A percentile compares a stretch with the other conserved stretches of the same genome.
Evolutionary conservation across 2,113 vertebrate genomes (phyloP).

Genomic region (Tamias sibiricus): DNA sequence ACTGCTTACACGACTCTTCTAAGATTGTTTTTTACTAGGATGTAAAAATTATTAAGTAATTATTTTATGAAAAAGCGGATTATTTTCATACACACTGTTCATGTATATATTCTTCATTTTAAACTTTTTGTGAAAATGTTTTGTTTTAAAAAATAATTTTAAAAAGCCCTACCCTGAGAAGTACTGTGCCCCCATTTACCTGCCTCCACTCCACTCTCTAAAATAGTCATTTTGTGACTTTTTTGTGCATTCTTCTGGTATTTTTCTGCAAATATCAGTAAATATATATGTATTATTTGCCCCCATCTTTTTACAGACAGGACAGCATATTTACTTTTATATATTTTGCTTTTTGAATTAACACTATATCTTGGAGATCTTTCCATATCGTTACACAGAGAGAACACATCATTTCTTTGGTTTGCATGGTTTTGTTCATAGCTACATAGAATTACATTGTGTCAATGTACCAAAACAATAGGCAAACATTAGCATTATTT

Average conservation of each 20-base stretch:
- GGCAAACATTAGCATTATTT: background rate
- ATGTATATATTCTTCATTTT: background rate
- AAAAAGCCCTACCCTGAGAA: background rate
- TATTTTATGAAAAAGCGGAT: too few species aligned
- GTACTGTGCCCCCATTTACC: background rate
- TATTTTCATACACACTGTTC: too few species aligned
- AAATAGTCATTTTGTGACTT: constrained; percentile 16
- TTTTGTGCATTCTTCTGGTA: background rate
- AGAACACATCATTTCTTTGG: background rate
- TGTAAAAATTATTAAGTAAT: background rate
- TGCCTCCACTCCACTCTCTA: background rate
- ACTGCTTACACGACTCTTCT: background rate
- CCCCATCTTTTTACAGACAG: background rate
- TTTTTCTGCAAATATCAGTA: background rate
- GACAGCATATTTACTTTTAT: background rate
- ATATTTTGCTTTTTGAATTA: constrained; percentile 7
- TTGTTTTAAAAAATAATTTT: background rate
- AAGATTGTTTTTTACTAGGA: background rate
- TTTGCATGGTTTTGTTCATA: constrained; percentile 10
- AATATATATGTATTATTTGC: background rate
- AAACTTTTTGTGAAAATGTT: background rate
- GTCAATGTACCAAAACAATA: background rate
- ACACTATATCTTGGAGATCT: background rate
- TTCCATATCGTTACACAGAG: background rate
- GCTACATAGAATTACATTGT: background rate